A percentile compares a stretch with the other conserved stretches of the same genome.
These are phyloP conservation scores for Elephas maximus DNA, from an alignment of 2,113 vertebrate genomes.

Conservation along the genomic window DNA sequence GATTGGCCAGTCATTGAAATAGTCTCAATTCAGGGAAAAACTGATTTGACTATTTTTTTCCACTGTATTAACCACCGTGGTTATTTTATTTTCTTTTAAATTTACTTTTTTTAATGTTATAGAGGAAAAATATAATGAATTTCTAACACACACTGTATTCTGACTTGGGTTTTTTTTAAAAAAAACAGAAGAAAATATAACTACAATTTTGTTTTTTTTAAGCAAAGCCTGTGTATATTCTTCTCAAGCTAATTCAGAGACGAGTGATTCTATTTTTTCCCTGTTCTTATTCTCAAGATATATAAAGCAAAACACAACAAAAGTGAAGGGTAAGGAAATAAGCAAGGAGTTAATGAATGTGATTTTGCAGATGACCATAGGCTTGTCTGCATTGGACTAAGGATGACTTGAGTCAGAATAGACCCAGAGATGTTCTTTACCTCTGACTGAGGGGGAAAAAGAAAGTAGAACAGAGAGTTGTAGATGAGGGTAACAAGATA, in stretches of 20 bases:
- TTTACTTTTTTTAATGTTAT: background rate
- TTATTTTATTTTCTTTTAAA: background rate
- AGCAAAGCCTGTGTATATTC: background rate
- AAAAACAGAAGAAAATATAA: constrained; percentile 16
- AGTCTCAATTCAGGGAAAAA: constrained; percentile 59
- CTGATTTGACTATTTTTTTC: background rate
- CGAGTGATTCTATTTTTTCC: background rate
- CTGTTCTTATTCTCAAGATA: constrained; percentile 5
- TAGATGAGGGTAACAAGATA: background rate
- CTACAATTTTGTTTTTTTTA: background rate
- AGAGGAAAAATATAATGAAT: constrained; percentile 42
- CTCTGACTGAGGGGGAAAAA: background rate
- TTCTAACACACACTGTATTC: constrained; percentile 45
- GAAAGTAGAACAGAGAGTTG: background rate
- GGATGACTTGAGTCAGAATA: background rate
- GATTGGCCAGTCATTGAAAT: constrained; percentile 45
- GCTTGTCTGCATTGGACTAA: background rate
- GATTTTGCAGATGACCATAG: constrained; percentile 28
- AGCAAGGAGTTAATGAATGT: background rate
- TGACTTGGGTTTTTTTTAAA: constrained; percentile 42
- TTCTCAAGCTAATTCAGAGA: background rate
- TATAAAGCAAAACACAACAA: background rate
- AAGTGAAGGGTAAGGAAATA: constrained; percentile 49
- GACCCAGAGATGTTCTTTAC: background rate
- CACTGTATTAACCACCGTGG: background rate